Base-by-base conservation (phyloP, 2,888 invertebrate genomes). In the Apotomis turbidana region DNA sequence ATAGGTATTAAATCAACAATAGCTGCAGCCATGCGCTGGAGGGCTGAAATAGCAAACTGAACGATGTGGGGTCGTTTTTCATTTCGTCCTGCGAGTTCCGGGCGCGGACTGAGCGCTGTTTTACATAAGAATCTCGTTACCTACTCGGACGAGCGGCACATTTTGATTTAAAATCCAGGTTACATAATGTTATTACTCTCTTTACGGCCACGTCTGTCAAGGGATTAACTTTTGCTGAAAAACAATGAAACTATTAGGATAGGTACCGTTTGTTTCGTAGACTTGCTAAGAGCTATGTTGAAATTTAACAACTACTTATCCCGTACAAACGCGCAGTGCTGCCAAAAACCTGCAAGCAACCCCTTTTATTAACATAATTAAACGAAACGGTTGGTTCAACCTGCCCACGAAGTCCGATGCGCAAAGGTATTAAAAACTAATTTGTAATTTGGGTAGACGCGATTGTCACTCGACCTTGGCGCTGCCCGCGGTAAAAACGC, bases 391-490 rank as follows among this genome's bases (percentile, higher is more conserved):
- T 12, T 15, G 10, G 54, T 10, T 12, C 41, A 36, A 12, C 10
- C 13, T 54, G 15, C 5, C 60, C 4, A 27, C 52, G 51, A 8
- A 38, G 52, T 38, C 36, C 51, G 60, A 71, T 55, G 59, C 44
- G 41, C 70, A 60, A 57, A 36, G 67, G 67, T 58, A 68, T 72
- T 55, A 59, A 68, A 68, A 62, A 63, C 46, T 62, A 58, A 52
- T 62, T 62, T 59, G 59, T 72, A 63, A 58, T 68, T 72, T 71
- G 59, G 70, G 46, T 66, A 10, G 63, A 59, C 58, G n/a, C 41
- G 58, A 46, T 66, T 68, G 72, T 68, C 72, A 59, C 46, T 59
- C 52, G 68, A 72, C 68, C 72, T 72, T 72, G 71, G 51, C 44
- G 51, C 13, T 49, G 71, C 27, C 68, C 41, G 58, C 58, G 38